Base-by-base conservation (phyloP, 1,140 invertebrate genomes). In the Habropoda laboriosa region DNA sequence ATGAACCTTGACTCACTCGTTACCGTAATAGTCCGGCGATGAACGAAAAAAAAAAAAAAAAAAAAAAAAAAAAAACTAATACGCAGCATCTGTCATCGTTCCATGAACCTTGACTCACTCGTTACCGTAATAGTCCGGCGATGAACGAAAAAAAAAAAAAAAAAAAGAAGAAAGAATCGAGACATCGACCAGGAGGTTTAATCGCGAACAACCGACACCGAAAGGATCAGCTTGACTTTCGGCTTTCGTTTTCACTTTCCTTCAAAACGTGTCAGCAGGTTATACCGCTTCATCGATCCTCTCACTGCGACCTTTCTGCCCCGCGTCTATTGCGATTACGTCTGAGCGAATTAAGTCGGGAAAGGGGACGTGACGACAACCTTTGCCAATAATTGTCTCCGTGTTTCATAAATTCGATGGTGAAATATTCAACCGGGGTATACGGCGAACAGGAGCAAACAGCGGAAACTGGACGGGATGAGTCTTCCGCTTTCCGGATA, bases 211-310 rank as follows among this genome's bases (percentile, higher is more conserved):
- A 40, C 60, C 27, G 61, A 16, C n/a, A 18, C 70, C 57, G 61
- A n/a, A n/a, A n/a, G n/a, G 32, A 60, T 60, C 60, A 21, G 75
- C 42, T 82, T 73, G 49, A 63, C 75, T 79, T 84, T 76, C 61
- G 70, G 61, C n/a, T n/a, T n/a, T n/a, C 61, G 79, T 85, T 85
- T 85, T 70, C 83, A 81, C 73, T 85, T 85, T 67, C 53, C 71
- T 60, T 40, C 16, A 71, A 66, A 76, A 76, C 53, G 71, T 85
- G 78, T 80, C 77, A 45, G 53, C 73, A 32, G 53, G 47, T 75
- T 84, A 51, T 85, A 72, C 47, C 78, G 66, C 80, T 81, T 79
- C 66, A 81, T 80, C 80, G 77, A 82, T 79, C 80, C 80, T 79
- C 64, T 64, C 73, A 3, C 53, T 16, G 38, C 75, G 57, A 79